Evolutionary conservation across 1,140 invertebrate genomes (phyloP).

Genomic region (Drosophila ercepeae): DNA sequence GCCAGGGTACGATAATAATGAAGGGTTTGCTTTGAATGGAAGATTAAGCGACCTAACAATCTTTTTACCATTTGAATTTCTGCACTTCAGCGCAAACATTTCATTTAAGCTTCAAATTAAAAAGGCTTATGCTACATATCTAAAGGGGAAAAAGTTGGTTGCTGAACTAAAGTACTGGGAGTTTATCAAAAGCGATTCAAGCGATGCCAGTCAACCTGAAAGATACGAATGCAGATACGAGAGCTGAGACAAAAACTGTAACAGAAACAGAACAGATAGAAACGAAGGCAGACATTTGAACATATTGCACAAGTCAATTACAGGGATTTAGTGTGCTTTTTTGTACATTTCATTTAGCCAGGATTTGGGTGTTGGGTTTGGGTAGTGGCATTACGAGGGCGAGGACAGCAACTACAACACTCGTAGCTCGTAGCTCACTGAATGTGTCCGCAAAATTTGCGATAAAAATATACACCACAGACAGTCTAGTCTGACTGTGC

Average conservation of each 20-base stretch:
- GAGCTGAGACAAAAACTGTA: conserved; percentile 29
- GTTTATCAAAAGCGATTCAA: conserved; percentile 41
- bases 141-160: conserved; percentile 1
- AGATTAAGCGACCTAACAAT: conserved; percentile 17
- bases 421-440: conserved; percentile 11
- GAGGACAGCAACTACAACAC: not conserved
- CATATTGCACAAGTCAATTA: conserved; percentile 78
- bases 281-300: conserved; percentile 9
- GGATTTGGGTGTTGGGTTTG: conserved; percentile 70
- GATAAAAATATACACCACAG: conserved; percentile 64
- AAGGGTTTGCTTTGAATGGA: not conserved
- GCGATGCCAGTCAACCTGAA: conserved; percentile 31
- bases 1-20: not conserved
- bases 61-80: conserved; percentile 12
- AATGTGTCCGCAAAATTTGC: conserved; percentile 68
- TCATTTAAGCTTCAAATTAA: conserved; percentile 43
- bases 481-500: conserved; percentile 5
- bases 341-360: conserved; percentile 68
- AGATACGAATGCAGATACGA: conserved; percentile 28
- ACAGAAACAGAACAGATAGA: conserved; percentile 31
- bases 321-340: conserved; percentile 58
- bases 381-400: conserved; percentile 13
- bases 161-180: not conserved
- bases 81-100: conserved; percentile 26
- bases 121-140: conserved; percentile 20